These are phyloP conservation scores for Kryptopterus vitreolus DNA, from an alignment of 2,797 vertebrate species.

Conservation along the genomic window DNA sequence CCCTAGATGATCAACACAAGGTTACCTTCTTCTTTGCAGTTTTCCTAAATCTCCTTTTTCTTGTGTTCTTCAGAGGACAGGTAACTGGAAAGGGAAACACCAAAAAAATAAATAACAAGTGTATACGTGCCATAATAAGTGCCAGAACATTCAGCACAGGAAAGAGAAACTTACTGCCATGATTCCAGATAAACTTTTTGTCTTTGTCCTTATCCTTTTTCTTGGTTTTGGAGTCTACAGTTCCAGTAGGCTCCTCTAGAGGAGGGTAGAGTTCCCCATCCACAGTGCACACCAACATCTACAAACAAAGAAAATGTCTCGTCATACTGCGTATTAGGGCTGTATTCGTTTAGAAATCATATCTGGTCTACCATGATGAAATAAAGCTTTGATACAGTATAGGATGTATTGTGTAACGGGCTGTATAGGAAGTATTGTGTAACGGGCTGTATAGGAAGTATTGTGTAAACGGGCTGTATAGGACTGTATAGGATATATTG, in stretches of 20 bases:
- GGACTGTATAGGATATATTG: too few species aligned
- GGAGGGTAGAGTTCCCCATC: slow-evolving; percentile 96
- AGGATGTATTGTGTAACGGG: too few species aligned
- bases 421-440: too few species aligned
- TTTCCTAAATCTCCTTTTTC: slow-evolving; percentile 91
- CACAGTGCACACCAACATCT: slow-evolving; percentile 97
- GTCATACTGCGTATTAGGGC: too few species aligned
- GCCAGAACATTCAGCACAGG: neutral
- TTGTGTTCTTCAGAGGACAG: slow-evolving; percentile 90
- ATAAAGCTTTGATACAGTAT: too few species aligned
- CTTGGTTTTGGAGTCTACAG: slow-evolving; percentile 88
- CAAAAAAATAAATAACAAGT: slow-evolving; percentile 45
- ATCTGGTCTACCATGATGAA: too few species aligned
- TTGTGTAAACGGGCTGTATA: too few species aligned
- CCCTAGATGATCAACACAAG: slow-evolving; percentile 45
- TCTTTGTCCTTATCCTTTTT: slow-evolving; percentile 98
- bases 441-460: too few species aligned
- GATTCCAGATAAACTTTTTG: slow-evolving; percentile 98
- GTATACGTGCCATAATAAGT: slow-evolving; percentile 31
- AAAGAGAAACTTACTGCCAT: slow-evolving; percentile 80
- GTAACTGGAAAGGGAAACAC: slow-evolving; percentile 81
- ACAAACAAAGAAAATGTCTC: slow-evolving; percentile 8
- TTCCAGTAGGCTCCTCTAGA: slow-evolving; percentile 87
- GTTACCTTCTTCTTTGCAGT: slow-evolving; percentile 90
- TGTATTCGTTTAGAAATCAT: too few species aligned